Percentiles rank a stretch among this genome's conserved stretches.
Evolutionary conservation across 2,888 invertebrate species (phyloP).

Genomic region (Mythimna loreyi): DNA sequence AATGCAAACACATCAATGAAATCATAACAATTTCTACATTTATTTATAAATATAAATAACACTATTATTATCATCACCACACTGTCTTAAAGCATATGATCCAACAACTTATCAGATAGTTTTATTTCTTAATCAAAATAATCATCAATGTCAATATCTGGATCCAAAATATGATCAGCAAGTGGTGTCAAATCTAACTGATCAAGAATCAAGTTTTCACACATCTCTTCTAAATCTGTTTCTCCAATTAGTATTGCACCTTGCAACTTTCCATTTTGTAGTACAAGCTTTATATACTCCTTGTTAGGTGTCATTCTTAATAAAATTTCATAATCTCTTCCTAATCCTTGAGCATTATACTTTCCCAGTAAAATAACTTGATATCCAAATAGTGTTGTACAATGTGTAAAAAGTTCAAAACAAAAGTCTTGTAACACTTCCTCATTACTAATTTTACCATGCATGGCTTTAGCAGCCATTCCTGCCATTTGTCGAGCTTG

Average conservation of each 20-base stretch:
- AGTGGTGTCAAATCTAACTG: slow-evolving; percentile 96
- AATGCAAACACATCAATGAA: too few species aligned
- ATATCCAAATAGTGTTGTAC: slow-evolving; percentile 98
- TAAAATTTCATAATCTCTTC: slow-evolving; percentile 95
- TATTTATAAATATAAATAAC: too few species aligned
- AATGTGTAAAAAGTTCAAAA: slow-evolving; percentile 99
- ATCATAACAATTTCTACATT: too few species aligned
- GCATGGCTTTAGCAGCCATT: slow-evolving; percentile 98
- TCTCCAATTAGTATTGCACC: slow-evolving; percentile 99
- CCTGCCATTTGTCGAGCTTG: slow-evolving; percentile 99
- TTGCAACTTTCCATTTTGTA: slow-evolving; percentile 95
- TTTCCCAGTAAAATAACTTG: slow-evolving; percentile 98
- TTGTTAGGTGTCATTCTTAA: slow-evolving; percentile 95
- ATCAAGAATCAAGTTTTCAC: slow-evolving; percentile 99
- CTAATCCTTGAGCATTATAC: slow-evolving; percentile 97
- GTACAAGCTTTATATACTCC: slow-evolving; percentile 97
- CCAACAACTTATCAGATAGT: too few species aligned
- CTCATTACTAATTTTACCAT: slow-evolving; percentile 91
- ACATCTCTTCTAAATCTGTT: slow-evolving; percentile 99
- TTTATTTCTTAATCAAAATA: slow-evolving; percentile 96
- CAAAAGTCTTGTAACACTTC: slow-evolving; percentile 96
- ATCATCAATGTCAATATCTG: slow-evolving; percentile 99
- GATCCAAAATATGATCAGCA: slow-evolving; percentile 98
- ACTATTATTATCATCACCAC: too few species aligned
- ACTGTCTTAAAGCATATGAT: too few species aligned